Percentiles rank a stretch among this genome's conserved stretches.
These are phyloP conservation scores for Monarcha castaneiventris DNA, from an alignment of 2,113 vertebrate genomes.

Conservation along the genomic window DNA sequence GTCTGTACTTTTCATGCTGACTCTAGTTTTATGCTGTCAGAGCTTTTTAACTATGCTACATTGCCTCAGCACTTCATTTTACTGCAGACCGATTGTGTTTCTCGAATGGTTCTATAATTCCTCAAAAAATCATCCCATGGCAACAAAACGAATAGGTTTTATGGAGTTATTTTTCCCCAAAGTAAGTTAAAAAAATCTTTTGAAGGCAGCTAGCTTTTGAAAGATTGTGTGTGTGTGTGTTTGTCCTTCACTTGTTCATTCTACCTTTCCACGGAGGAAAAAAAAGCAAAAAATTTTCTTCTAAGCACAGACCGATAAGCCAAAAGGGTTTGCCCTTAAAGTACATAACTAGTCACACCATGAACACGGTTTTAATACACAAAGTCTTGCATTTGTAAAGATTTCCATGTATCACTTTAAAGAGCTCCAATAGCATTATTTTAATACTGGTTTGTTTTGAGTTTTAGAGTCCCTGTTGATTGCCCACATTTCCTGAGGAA, in stretches of 20 bases:
- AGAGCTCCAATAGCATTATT: background rate
- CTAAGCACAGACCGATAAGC: background rate
- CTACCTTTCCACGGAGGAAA: background rate
- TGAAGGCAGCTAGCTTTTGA: background rate
- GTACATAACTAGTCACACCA: background rate
- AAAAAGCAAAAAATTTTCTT: background rate
- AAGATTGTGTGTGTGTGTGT: background rate
- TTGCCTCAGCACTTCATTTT: background rate
- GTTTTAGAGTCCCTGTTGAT: background rate
- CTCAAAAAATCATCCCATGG: background rate
- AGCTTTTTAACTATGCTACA: background rate
- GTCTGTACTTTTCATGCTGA: background rate
- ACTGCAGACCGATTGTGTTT: background rate
- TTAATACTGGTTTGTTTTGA: background rate
- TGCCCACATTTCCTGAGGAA: background rate
- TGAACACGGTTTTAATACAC: background rate
- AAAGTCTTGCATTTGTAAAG: background rate
- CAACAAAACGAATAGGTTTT: background rate
- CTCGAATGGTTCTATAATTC: background rate
- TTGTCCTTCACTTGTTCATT: background rate
- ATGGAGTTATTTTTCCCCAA: background rate
- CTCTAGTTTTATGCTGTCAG: slow-evolving; percentile 3
- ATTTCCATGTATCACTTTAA: background rate
- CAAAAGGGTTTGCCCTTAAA: background rate
- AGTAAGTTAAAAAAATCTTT: background rate